Base-by-base conservation (phyloP, 2,113 vertebrate genomes). In the Triplophysa dalaica region DNA sequence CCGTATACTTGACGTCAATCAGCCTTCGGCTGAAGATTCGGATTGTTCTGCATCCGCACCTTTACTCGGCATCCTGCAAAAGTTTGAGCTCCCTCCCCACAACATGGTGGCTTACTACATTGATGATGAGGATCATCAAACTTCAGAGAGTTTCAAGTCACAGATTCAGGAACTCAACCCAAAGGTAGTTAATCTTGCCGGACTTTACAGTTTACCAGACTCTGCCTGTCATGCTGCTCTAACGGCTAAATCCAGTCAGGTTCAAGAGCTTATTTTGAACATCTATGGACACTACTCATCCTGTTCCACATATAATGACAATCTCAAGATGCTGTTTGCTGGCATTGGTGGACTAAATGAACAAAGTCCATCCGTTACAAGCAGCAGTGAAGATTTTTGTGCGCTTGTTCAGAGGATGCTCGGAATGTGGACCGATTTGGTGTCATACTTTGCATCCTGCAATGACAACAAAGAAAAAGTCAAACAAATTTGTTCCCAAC, bases 351-450 rank as follows among this genome's bases (percentile, higher is more conserved):
- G 61, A 10, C n/a, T 62, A 2, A 74, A 90, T 60, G 48, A 24
- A 21, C 33, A 79, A 22, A 61, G 81, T 0, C 75, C 74, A 61
- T 29, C 80, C 45, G 62, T 86, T 58, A 82, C 74, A 77, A 81
- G 78, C 33, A 78, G 77, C 75, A 91, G 90, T 87, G 87, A 89
- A 81, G 78, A 52, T 24, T 82, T 91, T 60, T 86, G 58, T 74
- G 54, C 13, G n/a, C 72, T 90, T 0, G 78, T 92, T 21, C 70
- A 79, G 14, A 89, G 88, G 70, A 70, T 91, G 6, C 70, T 89
- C 77, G 86, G 77, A 65, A 82, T 82, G 72, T 94, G 93, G 93
- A 81, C 81, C 1, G 86, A 91, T 80, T 87, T 94, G 17, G 61
- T 58, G 1, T 76, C 45, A 2, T 89, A 91, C 83, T 92, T 93